phyloP scores from a whole-genome alignment of 37 sponge, comb jelly and placozoan genomes.

The Geodia barretti region DNA sequence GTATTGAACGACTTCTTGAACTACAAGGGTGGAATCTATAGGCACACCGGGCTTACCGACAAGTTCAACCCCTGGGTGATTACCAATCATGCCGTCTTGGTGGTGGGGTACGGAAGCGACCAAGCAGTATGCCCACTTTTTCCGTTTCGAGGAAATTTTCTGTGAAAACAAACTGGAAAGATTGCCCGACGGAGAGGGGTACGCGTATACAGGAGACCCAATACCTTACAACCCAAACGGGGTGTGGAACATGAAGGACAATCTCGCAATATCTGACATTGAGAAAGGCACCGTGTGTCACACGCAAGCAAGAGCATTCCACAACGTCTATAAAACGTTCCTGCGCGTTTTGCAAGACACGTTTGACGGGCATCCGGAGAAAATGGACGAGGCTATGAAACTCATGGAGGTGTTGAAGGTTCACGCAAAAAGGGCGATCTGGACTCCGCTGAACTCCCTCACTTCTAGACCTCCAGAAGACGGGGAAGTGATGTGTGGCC shows the following conservation, averaged over 20 bases:
- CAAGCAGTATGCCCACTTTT: no score
- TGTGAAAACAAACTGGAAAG: no score
- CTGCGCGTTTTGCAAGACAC: slow-evolving; percentile 25
- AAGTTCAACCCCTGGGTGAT: slow-evolving; percentile 58
- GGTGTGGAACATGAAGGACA: slow-evolving; percentile 56
- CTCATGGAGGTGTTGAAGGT: slow-evolving; percentile 33
- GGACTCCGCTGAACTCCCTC: no score
- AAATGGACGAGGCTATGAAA: slow-evolving; percentile 15
- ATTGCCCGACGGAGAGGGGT: no score
- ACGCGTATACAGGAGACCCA: slow-evolving; percentile 9
- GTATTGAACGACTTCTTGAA: slow-evolving; percentile 38
- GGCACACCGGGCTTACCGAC: slow-evolving; percentile 44
- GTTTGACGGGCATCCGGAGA: slow-evolving; percentile 34
- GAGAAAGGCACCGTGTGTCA: slow-evolving; percentile 1
- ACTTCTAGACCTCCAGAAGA: no score
- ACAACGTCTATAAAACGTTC: slow-evolving; percentile 9
- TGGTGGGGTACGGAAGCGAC: slow-evolving; percentile 49
- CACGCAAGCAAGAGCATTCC: slow-evolving; percentile 35
- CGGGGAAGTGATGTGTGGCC: slow-evolving; percentile 21
- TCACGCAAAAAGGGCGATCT: slow-evolving; percentile 20
- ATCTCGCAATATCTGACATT: slow-evolving; percentile 4
- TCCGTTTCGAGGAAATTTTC: no score
- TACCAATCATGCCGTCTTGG: slow-evolving; percentile 57
- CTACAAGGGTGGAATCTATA: slow-evolving; percentile 58
- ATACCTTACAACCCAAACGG: slow-evolving; percentile 24